Evolutionary conservation across 1,140 invertebrate genomes (phyloP).

Genomic region (Drosophila melanica): DNA sequence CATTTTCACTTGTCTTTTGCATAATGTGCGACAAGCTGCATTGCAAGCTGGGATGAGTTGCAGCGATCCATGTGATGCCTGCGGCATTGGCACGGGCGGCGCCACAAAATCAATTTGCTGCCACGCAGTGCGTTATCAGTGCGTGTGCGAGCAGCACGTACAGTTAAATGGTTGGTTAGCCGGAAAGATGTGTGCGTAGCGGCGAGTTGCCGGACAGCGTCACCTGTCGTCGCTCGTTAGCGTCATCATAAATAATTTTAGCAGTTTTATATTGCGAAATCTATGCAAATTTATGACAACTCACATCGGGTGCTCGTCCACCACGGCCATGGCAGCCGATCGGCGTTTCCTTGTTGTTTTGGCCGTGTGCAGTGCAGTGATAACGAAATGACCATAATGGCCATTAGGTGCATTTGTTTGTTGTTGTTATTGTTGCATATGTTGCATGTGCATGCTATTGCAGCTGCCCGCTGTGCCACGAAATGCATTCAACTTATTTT

Average conservation of each 20-base stretch:
- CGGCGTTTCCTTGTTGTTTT: constrained; percentile 64
- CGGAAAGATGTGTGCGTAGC: constrained; percentile 19
- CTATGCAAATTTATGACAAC: constrained; percentile 77
- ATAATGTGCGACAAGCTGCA: constrained; percentile 67
- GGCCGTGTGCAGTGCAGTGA: constrained; percentile 40
- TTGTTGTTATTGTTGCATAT: constrained; percentile 49
- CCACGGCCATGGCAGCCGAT: neutral
- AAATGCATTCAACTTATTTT: constrained; percentile 64
- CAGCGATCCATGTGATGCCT: constrained; percentile 33
- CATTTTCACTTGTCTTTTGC: constrained; percentile 80
- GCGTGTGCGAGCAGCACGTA: constrained; percentile 20
- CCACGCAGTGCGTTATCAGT: constrained; percentile 73
- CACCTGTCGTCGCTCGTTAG: constrained; percentile 80
- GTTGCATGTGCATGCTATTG: constrained; percentile 56
- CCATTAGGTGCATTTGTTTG: constrained; percentile 70
- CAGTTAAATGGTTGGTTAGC: neutral
- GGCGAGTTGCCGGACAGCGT: constrained; percentile 42
- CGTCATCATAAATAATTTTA: constrained; percentile 81
- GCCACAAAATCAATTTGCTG: constrained; percentile 77
- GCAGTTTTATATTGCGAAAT: constrained; percentile 66
- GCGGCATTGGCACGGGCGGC: constrained; percentile 67
- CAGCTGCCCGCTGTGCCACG: constrained; percentile 74
- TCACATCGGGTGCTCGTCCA: constrained; percentile 17
- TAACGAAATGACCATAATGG: constrained; percentile 80
- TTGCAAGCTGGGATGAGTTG: constrained; percentile 1